phyloP scores from a whole-genome alignment of 2,888 invertebrate species.

The Cordilura impudica region DNA sequence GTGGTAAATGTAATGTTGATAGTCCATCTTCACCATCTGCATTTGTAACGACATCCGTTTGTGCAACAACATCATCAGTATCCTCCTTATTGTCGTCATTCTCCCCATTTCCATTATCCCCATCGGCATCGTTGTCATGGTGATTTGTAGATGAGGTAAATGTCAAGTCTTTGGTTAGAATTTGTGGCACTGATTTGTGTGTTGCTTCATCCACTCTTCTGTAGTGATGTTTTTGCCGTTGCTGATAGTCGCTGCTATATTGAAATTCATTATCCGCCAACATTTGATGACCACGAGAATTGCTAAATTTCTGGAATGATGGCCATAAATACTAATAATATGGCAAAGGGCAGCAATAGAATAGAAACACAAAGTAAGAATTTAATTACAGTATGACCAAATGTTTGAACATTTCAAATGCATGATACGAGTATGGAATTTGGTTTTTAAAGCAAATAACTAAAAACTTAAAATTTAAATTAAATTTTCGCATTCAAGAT shows the following conservation, averaged over 20 bases:
- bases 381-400: not conserved
- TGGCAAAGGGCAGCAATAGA: conserved; percentile 29
- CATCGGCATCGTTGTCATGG: conserved; percentile 19
- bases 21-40: conserved; percentile 35
- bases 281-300: conserved; percentile 85
- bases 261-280: conserved; percentile 78
- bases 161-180: conserved; percentile 65
- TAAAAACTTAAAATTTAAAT: not conserved
- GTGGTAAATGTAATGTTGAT: conserved; percentile 70
- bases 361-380: conserved; percentile 1
- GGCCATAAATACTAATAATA: conserved; percentile 86
- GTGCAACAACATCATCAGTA: conserved; percentile 44
- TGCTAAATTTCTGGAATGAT: conserved; percentile 84
- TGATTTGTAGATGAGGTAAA: conserved; percentile 47
- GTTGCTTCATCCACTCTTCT: not conserved
- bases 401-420: conserved; percentile 2
- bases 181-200: conserved; percentile 61
- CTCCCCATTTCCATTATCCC: not conserved
- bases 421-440: not conserved
- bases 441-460: not conserved
- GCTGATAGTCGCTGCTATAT: conserved; percentile 74
- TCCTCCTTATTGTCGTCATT: conserved; percentile 36
- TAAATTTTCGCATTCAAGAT: not conserved
- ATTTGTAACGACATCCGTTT: conserved; percentile 28
- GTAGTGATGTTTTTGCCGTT: not conserved